Base-by-base conservation (phyloP, 1,140 invertebrate genomes). In the Adoxophyes honmai region DNA sequence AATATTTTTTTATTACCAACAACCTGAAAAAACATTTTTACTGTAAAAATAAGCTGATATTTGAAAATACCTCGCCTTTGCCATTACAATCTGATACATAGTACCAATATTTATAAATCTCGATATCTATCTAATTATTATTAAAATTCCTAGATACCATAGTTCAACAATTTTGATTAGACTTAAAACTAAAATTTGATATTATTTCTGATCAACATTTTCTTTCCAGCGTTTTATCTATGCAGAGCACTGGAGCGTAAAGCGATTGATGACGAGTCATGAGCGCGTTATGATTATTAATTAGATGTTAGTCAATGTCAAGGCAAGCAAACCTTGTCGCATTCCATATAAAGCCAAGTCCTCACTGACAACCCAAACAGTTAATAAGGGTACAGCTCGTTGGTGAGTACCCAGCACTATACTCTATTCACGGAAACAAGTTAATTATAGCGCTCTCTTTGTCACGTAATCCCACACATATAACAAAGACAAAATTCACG, bases 61-160 rank as follows among this genome's bases (percentile, higher is more conserved):
- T 35, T 35, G 28, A 53, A 28, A 35, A 35, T 52, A 34, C 28
- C 14, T 53, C 15, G 7, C 13, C 11, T 48, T 48, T 48, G 16
- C 4, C n/a, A n/a, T n/a, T n/a, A n/a, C n/a, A n/a, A 55, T 18
- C 35, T 55, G 53, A 38, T 55, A 55, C 53, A 55, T 38, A 55
- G 53, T 55, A 55, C 53, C 53, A 55, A 55, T 55, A 6, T 36
- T 21, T 38, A 55, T 35, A 55, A 35, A 55, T 55, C 16, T 36
- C 34, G n/a, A 39, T 16, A 18, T 48, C 42, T 48, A 48, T 48
- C 38, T 39, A 39, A 15, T 16, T 39, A 15, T 14, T 4, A 36
- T 38, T n/a, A n/a, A n/a, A 38, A 13, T 38, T 38, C 4, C 39
- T 44, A 44, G 39, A 16, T 28, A 21, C 42, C 15, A 10, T 48